Percentiles rank a stretch among this genome's conserved stretches.
phyloP scores from a whole-genome alignment of 2,797 vertebrate species.

The Spea hammondii region DNA sequence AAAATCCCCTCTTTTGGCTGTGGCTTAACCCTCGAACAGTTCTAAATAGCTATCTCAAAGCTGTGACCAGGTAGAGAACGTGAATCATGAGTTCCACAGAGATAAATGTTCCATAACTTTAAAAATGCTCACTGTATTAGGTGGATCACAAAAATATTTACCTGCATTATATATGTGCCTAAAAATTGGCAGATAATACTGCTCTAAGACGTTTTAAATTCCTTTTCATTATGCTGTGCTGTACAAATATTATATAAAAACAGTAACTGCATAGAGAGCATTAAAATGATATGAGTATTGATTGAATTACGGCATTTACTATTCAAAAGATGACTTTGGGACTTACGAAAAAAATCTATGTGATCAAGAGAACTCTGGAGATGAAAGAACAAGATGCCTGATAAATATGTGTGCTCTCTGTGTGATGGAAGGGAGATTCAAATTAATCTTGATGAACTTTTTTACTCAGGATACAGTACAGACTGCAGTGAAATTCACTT shows the following conservation, averaged over 20 bases:
- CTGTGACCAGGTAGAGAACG: too few species aligned
- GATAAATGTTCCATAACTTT: too few species aligned
- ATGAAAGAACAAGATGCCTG: constrained; percentile 32
- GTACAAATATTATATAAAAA: neutral
- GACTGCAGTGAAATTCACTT: neutral
- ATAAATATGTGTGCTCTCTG: constrained; percentile 23
- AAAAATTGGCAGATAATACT: neutral
- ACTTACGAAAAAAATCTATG: constrained; percentile 31
- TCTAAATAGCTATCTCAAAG: too few species aligned
- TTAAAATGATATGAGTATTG: constrained; percentile 23
- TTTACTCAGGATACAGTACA: constrained; percentile 7
- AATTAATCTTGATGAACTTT: constrained; percentile 30
- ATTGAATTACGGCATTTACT: constrained; percentile 27
- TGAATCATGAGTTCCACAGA: too few species aligned
- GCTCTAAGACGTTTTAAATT: neutral
- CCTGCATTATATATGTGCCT: neutral
- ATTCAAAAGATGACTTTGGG: constrained; percentile 35
- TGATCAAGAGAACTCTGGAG: constrained; percentile 41
- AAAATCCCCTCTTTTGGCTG: too few species aligned
- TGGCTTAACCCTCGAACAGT: too few species aligned
- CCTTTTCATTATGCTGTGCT: neutral
- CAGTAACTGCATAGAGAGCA: neutral
- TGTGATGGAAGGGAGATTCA: constrained; percentile 17
- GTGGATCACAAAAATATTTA: neutral
- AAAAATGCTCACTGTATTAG: too few species aligned